A percentile compares a stretch with the other conserved stretches of the same genome.
These are phyloP conservation scores for Cygnus olor DNA, from an alignment of 2,797 vertebrate genomes.

Conservation along the genomic window DNA sequence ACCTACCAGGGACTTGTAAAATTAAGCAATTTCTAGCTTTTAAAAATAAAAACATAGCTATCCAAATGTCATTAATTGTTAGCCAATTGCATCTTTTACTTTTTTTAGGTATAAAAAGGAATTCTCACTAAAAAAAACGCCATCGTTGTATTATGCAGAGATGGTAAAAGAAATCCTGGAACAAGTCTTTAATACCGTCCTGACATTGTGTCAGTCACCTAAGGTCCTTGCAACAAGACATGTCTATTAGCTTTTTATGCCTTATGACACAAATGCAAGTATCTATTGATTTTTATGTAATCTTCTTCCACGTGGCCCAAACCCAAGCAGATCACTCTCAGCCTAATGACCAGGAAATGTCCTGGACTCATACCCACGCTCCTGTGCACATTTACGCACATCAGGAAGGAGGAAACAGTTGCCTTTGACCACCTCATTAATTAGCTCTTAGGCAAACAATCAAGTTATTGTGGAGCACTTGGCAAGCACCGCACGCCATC, in stretches of 20 bases:
- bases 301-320: background rate
- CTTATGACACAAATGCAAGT: background rate
- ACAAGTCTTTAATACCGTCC: background rate
- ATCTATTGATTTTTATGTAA: background rate
- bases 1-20: background rate
- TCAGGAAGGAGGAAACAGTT: background rate
- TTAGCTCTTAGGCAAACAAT: background rate
- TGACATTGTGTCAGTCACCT: background rate
- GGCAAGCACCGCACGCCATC: accelerated
- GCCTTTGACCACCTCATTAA: background rate
- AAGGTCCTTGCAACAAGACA: background rate
- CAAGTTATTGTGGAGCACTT: background rate
- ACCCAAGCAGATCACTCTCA: background rate
- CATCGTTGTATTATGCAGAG: background rate
- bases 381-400: background rate
- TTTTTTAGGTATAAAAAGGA: background rate
- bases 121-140: background rate
- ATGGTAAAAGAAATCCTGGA: background rate
- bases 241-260: background rate
- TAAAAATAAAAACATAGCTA: background rate
- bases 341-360: background rate
- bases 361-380: background rate
- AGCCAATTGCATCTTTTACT: background rate
- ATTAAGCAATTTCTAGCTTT: background rate
- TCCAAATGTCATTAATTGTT: background rate